Percentiles rank a stretch among this genome's conserved stretches.
Conservation (phyloP, 2,113 vertebrate genomes). For the Calcarius ornatus region DNA sequence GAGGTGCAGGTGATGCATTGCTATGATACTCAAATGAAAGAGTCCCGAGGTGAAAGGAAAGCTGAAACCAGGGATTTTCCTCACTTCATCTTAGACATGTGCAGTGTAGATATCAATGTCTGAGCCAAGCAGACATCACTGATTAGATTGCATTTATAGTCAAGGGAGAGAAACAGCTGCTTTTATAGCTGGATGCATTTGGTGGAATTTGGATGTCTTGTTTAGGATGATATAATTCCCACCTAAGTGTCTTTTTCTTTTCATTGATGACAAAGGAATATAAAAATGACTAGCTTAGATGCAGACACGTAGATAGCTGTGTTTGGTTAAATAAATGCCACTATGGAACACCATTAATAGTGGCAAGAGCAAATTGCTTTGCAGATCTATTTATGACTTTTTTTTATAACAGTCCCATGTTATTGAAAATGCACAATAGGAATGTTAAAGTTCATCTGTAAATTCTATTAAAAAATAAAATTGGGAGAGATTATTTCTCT, state of each 20-base stretch:
- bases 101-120: neutral
- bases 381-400: neutral
- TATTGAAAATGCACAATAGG: neutral
- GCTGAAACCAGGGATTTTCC: neutral
- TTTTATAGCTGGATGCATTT: neutral
- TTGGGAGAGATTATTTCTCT: neutral
- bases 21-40: neutral
- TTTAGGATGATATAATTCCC: neutral
- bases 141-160: neutral
- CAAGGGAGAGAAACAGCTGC: neutral
- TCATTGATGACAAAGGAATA: neutral
- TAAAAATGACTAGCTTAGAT: neutral
- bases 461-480: neutral
- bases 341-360: neutral
- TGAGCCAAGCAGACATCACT: neutral
- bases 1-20: neutral
- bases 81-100: neutral
- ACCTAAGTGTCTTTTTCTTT: neutral
- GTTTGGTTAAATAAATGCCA: neutral
- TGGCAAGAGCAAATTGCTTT: neutral
- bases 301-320: neutral
- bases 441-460: neutral
- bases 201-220: neutral
- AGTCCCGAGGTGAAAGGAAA: neutral
- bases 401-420: neutral